Evolutionary conservation across 2,797 vertebrate species (phyloP).

Genomic region (Cuculus canorus): DNA sequence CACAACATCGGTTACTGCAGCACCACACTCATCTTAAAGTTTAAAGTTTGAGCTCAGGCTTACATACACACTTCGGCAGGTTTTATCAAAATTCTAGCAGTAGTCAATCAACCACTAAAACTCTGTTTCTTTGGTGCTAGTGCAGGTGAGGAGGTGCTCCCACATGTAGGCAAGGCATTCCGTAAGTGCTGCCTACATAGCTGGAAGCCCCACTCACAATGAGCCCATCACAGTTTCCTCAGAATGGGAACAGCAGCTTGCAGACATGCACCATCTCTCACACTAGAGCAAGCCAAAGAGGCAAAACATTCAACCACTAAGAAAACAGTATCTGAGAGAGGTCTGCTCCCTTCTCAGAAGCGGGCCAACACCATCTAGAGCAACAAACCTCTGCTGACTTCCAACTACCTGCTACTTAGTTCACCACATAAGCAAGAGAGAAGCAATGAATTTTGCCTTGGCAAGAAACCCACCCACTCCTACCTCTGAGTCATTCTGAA

Average conservation of each 20-base stretch:
- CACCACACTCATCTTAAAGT: background rate
- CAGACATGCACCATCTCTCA: background rate
- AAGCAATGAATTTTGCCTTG: background rate
- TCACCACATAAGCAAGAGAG: background rate
- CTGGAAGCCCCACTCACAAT: background rate
- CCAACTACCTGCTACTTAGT: constrained; percentile 40
- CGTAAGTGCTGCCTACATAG: accelerated
- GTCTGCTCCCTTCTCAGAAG: background rate
- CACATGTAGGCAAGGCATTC: accelerated
- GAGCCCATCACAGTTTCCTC: accelerated
- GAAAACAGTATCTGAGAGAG: background rate
- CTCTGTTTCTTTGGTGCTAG: background rate
- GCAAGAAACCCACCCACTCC: constrained; percentile 48
- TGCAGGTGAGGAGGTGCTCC: background rate
- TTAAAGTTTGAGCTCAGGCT: background rate
- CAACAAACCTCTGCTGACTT: constrained; percentile 26
- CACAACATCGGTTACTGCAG: background rate
- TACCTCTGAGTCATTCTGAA: constrained; percentile 35
- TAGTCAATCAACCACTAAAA: background rate
- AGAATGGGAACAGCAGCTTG: background rate
- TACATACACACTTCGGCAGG: background rate
- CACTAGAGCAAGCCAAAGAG: background rate
- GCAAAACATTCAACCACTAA: accelerated
- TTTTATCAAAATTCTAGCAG: background rate
- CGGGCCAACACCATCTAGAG: background rate